Evolutionary conservation across 2,888 invertebrate species (phyloP).

Genomic region (Drosophila pseudotalamancana): DNA sequence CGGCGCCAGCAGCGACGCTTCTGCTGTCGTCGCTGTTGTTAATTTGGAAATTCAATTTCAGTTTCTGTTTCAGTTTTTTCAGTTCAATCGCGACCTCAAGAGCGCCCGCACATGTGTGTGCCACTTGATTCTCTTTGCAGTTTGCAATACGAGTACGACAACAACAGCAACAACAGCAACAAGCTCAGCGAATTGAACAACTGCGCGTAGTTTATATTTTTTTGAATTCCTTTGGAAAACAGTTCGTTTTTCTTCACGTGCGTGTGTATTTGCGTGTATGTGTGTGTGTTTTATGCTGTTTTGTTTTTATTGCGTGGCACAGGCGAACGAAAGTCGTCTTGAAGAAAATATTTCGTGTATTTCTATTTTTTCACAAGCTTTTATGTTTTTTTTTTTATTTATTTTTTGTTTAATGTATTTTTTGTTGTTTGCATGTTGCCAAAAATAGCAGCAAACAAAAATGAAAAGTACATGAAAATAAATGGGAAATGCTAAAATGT

Average conservation of each 20-base stretch:
- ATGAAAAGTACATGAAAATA: slow-evolving; percentile 44
- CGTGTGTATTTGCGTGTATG: slow-evolving; percentile 5
- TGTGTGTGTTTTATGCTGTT: slow-evolving; percentile 18
- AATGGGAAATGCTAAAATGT: slow-evolving; percentile 18
- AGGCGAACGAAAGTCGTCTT: slow-evolving; percentile 14
- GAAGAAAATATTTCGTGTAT: slow-evolving; percentile 33
- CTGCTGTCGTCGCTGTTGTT: slow-evolving; percentile 42
- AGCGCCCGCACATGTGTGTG: slow-evolving; percentile 72
- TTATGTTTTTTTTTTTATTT: slow-evolving; percentile 1
- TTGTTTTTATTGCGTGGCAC: slow-evolving; percentile 48
- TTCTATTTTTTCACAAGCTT: slow-evolving; percentile 35
- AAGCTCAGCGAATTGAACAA: slow-evolving; percentile 12
- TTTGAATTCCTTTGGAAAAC: slow-evolving; percentile 4
- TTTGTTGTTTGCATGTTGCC: slow-evolving; percentile 23
- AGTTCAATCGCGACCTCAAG: slow-evolving; percentile 79
- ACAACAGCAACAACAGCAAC: slow-evolving; percentile 1
- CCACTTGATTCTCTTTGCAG: slow-evolving; percentile 23
- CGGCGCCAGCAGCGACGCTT: slow-evolving; percentile 10
- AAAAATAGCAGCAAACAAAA: slow-evolving; percentile 48
- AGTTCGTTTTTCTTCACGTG: slow-evolving; percentile 19
- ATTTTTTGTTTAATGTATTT: slow-evolving; percentile 8
- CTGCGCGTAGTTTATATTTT: slow-evolving; percentile 13
- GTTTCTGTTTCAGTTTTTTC: slow-evolving; percentile 67
- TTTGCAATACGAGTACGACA: slow-evolving; percentile 20
- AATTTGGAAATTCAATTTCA: slow-evolving; percentile 68